Percentiles rank a stretch among this genome's conserved stretches.
These are phyloP conservation scores for Patella pellucida DNA, from an alignment of 2,888 invertebrate genomes.

Conservation along the genomic window DNA sequence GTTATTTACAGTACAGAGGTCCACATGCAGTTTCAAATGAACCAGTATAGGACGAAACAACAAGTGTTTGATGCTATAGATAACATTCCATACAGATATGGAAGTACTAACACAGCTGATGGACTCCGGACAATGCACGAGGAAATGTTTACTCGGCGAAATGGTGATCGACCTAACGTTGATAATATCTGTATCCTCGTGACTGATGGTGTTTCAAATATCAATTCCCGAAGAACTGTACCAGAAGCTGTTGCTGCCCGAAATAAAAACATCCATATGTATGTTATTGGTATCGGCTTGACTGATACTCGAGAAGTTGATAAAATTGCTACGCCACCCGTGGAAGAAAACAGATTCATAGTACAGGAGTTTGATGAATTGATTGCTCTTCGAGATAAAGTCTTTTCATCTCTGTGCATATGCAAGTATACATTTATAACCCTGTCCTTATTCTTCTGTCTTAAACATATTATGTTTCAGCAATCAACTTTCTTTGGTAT, in stretches of 20 bases:
- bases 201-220: constrained; percentile 59
- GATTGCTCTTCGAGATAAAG: constrained; percentile 27
- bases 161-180: constrained; percentile 50
- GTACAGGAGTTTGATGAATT: constrained; percentile 40
- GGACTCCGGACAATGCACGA: constrained; percentile 46
- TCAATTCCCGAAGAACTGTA: constrained; percentile 48
- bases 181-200: constrained; percentile 50
- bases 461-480: too few relatives aligned
- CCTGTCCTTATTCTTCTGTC: not conserved
- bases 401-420: constrained; percentile 28
- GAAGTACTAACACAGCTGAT: constrained; percentile 60
- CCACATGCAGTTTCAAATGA: constrained; percentile 50
- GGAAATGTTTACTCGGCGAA: constrained; percentile 44
- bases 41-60: constrained; percentile 38
- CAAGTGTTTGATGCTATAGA: constrained; percentile 46
- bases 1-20: constrained; percentile 38
- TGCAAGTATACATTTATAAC: constrained; percentile 8
- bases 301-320: constrained; percentile 42
- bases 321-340: constrained; percentile 42
- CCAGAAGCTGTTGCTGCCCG: constrained; percentile 44
- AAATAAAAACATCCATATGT: constrained; percentile 32
- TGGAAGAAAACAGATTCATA: constrained; percentile 39
- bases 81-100: constrained; percentile 46
- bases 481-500: too few relatives aligned
- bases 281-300: constrained; percentile 37